phyloP scores from a whole-genome alignment of 2,113 vertebrate genomes.

The Synchiropus splendidus region DNA sequence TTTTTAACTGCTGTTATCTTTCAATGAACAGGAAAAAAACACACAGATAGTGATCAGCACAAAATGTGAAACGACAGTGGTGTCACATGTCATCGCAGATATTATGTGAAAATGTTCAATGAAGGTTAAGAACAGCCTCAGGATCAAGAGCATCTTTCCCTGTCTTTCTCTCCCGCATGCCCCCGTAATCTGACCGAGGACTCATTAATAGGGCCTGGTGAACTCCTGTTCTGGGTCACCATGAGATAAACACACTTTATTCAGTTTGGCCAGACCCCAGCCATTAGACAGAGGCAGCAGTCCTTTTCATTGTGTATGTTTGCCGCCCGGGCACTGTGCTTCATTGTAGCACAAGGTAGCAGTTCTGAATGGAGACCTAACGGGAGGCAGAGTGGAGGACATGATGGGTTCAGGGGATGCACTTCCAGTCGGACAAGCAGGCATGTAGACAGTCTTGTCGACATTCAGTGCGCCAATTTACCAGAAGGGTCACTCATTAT shows the following conservation, averaged over 20 bases:
- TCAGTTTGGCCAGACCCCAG: constrained; percentile 52
- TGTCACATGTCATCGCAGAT: too few species aligned
- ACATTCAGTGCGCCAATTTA: constrained; percentile 6
- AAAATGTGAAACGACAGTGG: too few species aligned
- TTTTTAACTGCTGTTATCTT: too few species aligned
- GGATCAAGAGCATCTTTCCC: constrained; percentile 4
- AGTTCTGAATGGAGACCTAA: constrained; percentile 43
- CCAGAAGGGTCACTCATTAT: too few species aligned
- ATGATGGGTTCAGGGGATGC: background rate
- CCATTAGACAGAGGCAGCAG: constrained; percentile 49
- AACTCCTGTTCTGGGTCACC: constrained; percentile 68
- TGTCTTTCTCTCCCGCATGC: constrained; percentile 10
- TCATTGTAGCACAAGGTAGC: constrained; percentile 58
- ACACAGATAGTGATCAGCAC: too few species aligned
- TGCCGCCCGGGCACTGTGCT: constrained; percentile 52
- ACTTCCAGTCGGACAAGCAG: constrained; percentile 16
- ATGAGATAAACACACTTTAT: constrained; percentile 69
- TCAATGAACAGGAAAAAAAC: too few species aligned
- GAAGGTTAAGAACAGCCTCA: background rate
- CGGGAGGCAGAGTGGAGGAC: background rate
- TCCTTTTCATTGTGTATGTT: constrained; percentile 46
- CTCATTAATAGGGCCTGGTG: constrained; percentile 63
- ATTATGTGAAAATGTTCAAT: too few species aligned
- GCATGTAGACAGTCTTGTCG: constrained; percentile 15
- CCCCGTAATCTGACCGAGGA: constrained; percentile 37